Conservation (phyloP, 2,113 vertebrate genomes). For the Atrichornis clamosus region DNA sequence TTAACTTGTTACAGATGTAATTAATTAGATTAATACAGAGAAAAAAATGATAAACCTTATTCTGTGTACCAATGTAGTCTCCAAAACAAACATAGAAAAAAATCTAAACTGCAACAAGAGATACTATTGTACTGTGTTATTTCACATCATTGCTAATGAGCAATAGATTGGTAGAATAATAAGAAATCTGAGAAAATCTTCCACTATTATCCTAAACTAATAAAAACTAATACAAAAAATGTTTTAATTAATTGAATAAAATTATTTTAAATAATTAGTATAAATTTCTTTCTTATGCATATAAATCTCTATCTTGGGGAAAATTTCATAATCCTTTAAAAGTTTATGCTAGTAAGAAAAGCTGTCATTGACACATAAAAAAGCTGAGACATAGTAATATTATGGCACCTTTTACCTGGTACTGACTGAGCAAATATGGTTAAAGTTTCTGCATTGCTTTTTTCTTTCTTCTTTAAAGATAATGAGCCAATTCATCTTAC, state of each 20-base stretch:
- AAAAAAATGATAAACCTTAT: background rate
- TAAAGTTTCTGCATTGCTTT: background rate
- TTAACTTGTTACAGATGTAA: conserved; percentile 9
- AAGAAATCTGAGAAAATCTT: background rate
- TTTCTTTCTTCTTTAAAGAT: background rate
- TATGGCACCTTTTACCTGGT: background rate
- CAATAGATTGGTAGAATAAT: background rate
- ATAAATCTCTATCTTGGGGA: background rate
- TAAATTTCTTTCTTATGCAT: background rate
- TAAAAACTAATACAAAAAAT: background rate
- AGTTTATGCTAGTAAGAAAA: background rate
- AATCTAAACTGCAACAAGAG: background rate
- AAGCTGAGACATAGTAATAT: background rate
- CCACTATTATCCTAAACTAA: background rate
- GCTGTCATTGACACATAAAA: background rate
- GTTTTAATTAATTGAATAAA: background rate
- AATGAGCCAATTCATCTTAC: background rate
- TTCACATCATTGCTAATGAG: background rate
- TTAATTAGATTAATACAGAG: conserved; percentile 6
- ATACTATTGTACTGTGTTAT: background rate
- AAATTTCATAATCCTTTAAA: background rate
- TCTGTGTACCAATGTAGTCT: background rate
- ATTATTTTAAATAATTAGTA: background rate
- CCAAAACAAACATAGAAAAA: conserved; percentile 18
- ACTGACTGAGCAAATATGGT: background rate